phyloP scores from a whole-genome alignment of 35 echinoderm and acorn worm species.

The Anneissia japonica region DNA sequence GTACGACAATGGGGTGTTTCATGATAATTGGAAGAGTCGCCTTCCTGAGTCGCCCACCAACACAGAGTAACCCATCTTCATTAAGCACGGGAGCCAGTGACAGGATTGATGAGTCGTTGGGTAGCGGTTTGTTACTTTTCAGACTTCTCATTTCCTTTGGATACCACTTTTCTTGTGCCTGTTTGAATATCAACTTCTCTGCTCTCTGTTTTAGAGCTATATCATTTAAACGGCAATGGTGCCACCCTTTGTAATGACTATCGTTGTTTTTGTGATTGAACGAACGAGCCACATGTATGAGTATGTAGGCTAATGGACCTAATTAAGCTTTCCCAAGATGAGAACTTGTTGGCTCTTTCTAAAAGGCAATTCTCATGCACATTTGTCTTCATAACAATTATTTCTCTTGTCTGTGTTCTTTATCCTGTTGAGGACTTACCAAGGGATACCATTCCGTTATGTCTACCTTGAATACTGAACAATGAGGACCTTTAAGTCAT shows the following conservation, averaged over 20 bases:
- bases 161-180: not conserved
- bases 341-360: no score
- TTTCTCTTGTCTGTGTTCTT: constrained; percentile 3
- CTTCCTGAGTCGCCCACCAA: not conserved
- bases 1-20: not conserved
- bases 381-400: not conserved
- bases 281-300: not conserved
- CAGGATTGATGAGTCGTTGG: not conserved
- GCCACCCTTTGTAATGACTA: not conserved
- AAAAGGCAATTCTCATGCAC: not conserved
- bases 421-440: constrained; percentile 9
- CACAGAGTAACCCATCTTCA: not conserved
- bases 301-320: not conserved
- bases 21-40: not conserved
- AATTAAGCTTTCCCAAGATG: not conserved
- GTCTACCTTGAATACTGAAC: not conserved
- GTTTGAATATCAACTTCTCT: not conserved
- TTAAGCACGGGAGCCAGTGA: not conserved
- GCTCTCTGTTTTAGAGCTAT: not conserved
- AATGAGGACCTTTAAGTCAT: not conserved
- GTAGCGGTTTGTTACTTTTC: not conserved
- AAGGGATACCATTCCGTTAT: not conserved
- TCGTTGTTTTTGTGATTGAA: not conserved
- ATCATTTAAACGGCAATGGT: not conserved
- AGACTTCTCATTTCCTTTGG: not conserved